Percentiles rank a stretch among this genome's conserved stretches.
Conservation (phyloP, 37 sponge, comb jelly and placozoan genomes). For the Beroe ovata region DNA sequence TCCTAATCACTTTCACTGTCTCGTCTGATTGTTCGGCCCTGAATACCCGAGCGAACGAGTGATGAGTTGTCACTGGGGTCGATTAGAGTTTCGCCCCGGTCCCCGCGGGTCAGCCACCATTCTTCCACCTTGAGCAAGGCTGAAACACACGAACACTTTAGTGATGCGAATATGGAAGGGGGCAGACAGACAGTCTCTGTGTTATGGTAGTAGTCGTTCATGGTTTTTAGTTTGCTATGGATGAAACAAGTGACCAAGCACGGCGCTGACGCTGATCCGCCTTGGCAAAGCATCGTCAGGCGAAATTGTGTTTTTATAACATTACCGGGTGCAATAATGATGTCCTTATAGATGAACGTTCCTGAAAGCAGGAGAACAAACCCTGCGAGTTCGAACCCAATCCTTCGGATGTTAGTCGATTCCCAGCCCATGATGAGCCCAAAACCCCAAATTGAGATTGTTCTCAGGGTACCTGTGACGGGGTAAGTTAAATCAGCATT, state of each 20-base stretch:
- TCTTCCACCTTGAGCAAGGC: slow-evolving; percentile 14
- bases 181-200: no score
- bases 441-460: slow-evolving; percentile 91
- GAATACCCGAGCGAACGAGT: background rate
- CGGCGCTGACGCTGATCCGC: no score
- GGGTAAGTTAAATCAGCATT: no score
- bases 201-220: no score
- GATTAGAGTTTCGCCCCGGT: background rate
- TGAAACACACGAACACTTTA: no score
- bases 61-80: background rate
- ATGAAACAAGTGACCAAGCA: no score
- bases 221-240: no score
- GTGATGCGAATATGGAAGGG: background rate
- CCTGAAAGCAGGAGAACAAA: slow-evolving; percentile 82
- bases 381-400: slow-evolving; percentile 79
- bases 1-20: no score
- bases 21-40: background rate
- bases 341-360: slow-evolving; percentile 87
- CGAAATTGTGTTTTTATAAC: no score
- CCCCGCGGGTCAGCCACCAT: slow-evolving; percentile 46
- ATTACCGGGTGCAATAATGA: slow-evolving; percentile 75
- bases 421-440: slow-evolving; percentile 85
- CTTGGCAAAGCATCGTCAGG: no score
- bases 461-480: slow-evolving; percentile 79
- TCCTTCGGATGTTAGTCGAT: slow-evolving; percentile 70